A percentile compares a stretch with the other conserved stretches of the same genome.
Conservation (phyloP, 2,797 vertebrate species). For the Poecile montanus region DNA sequence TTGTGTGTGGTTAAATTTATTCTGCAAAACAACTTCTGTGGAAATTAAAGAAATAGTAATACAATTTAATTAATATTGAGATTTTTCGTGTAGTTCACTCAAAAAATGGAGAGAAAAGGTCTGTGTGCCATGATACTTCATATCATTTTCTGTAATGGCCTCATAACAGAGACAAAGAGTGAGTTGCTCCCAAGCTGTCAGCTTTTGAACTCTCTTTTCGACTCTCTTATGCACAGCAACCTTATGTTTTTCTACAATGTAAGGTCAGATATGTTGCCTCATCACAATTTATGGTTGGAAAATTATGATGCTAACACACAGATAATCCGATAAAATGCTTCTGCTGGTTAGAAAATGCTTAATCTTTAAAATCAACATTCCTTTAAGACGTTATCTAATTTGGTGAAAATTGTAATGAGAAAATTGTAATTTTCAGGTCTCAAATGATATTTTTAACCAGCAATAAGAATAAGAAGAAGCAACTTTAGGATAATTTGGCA, state of each 20-base stretch:
- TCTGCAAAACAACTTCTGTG: not conserved
- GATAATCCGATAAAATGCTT: not conserved
- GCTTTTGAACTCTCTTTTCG: not conserved
- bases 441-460: not conserved
- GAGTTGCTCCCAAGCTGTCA: not conserved
- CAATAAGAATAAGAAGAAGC: not conserved
- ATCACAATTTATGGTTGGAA: not conserved
- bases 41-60: constrained; percentile 5
- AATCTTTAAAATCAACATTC: not conserved
- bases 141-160: not conserved
- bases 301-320: not conserved
- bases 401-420: not conserved
- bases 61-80: not conserved
- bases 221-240: not conserved
- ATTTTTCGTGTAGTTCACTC: not conserved
- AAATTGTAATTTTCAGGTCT: not conserved
- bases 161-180: not conserved
- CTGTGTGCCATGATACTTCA: not conserved
- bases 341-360: not conserved
- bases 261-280: not conserved
- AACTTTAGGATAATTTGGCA: not conserved
- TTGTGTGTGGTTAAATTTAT: not conserved
- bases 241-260: not conserved
- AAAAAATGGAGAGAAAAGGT: not conserved
- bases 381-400: not conserved